These are phyloP conservation scores for Microdon myrmicae DNA, from an alignment of 2,888 invertebrate genomes.

Conservation along the genomic window DNA sequence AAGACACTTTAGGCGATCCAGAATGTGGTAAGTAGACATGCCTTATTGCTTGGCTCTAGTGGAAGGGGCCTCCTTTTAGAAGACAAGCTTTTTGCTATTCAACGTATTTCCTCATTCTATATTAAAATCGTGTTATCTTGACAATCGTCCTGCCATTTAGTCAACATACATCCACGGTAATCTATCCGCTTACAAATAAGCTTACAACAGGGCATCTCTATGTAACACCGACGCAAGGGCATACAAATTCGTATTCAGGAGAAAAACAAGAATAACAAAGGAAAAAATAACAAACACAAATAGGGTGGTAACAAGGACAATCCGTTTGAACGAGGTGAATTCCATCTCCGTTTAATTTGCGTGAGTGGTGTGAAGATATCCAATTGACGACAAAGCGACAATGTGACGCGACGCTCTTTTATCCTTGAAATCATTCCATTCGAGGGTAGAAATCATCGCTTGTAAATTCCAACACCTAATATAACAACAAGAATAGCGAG, in stretches of 20 bases:
- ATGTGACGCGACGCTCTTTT: constrained; percentile 1
- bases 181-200: constrained; percentile 19
- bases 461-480: constrained; percentile 40
- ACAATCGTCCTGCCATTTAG: constrained; percentile 15
- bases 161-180: constrained; percentile 4
- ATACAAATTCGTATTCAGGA: constrained; percentile 29
- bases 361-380: constrained; percentile 27
- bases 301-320: too few species aligned
- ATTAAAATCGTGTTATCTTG: constrained; percentile 44
- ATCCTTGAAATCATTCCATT: too few species aligned
- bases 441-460: constrained; percentile 42
- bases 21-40: constrained; percentile 13
- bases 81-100: too few species aligned
- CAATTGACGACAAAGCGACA: constrained; percentile 30
- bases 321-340: constrained; percentile 42
- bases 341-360: constrained; percentile 47
- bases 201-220: not conserved
- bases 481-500: too few species aligned
- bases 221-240: constrained; percentile 27
- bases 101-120: constrained; percentile 43
- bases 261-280: constrained; percentile 19
- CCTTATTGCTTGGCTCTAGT: constrained; percentile 44
- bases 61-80: constrained; percentile 35
- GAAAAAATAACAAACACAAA: too few species aligned
- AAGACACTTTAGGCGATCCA: too few species aligned